Base-by-base conservation (phyloP, 2,113 vertebrate species). In the crab-eating macaque (Macaca fascicularis) region DNA sequence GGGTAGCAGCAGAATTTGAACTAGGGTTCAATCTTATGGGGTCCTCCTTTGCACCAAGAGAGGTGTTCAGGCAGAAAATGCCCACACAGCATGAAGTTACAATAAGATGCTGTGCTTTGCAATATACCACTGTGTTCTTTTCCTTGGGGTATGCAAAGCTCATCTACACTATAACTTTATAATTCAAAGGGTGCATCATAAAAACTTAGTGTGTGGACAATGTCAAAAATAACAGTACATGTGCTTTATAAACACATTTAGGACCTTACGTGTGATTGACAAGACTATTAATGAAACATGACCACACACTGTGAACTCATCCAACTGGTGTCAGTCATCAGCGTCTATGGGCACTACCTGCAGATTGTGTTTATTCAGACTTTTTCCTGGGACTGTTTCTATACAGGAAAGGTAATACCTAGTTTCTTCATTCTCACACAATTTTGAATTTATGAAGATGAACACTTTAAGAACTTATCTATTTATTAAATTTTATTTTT, bases 401-500 rank as follows among this genome's bases (percentile, higher is more conserved):
- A 57, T n/a, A 17, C 0, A 38, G 43, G 50, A 93, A 90, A 76
- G 61, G 79, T 50, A 70, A 52, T 19, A 59, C 32, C 17, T 52
- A n/a, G 76, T 61, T 87, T 94, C n/a, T 74, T 43, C 30, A 20
- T 92, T 48, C n/a, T 59, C 17, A 69, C 32, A 22, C 1, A 32
- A 59, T 43, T 67, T 93, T 45, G 70, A 90, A 30, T 85, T 84
- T 75, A 84, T 76, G 19, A 69, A 84, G 72, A 89, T 76, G 80
- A 95, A 86, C 13, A 64, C 25, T 72, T 78, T 35, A 55, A 76
- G 48, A 82, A 57, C 2, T 2, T 25, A 40, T 57, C 16, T 69
- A 55, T 74, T 61, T 45, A 81, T 8, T 94, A 30, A 84, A 81
- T 96, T 94, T 84, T 74, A 81, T 82, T 52, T 82, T 95, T 95